Evolutionary conservation across 2,888 invertebrate species (phyloP), one percentile per base, ranked within the genome.

Genomic region (Papilio protenor): DNA sequence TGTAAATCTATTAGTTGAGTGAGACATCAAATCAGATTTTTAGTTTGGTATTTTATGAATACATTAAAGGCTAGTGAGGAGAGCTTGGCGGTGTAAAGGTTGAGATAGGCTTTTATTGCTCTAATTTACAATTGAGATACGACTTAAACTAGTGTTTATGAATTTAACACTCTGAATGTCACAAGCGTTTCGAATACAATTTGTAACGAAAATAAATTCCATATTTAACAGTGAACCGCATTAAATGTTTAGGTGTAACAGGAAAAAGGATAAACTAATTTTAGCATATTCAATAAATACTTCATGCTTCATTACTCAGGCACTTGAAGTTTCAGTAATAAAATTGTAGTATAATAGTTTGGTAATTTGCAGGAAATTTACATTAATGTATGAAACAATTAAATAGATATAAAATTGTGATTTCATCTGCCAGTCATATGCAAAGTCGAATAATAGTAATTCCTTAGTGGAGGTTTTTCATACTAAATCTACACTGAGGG

Each of bases 1-100:
- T 82, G 83, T 84, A 83, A 85, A 84, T 86, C 82, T 83, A 82
- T 84, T 82, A 82, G 78, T 74, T 79, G 81, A 85, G 83, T 84
- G 82, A 85, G 83, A 85, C 80, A 81, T 86, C 84, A 82, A 82
- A 83, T 82, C 79, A 80, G 79, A 82, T 81, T 81, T 81, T 80
- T 79, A 77, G 80, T 80, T 81, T 76, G 78, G 79, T 76, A 78
- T 79, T 80, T 79, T 78, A 82, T 83, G 81, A 80, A 81, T 80
- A 80, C 80, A 81, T 81, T 16, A n/a, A 18, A 40, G n/a, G 40
- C 33, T 49, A 40, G 61, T 5, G 8, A 27, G 27, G 33, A 47
- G 33, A 71, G 49, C 11, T 59, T 49, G 49, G 40, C 23, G 52
- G 40, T 52, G 75, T 49, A 45, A 59, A 61, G 49, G 66, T 66